phyloP scores from a whole-genome alignment of 2,888 invertebrate species.

The Aspidiotus destructor region DNA sequence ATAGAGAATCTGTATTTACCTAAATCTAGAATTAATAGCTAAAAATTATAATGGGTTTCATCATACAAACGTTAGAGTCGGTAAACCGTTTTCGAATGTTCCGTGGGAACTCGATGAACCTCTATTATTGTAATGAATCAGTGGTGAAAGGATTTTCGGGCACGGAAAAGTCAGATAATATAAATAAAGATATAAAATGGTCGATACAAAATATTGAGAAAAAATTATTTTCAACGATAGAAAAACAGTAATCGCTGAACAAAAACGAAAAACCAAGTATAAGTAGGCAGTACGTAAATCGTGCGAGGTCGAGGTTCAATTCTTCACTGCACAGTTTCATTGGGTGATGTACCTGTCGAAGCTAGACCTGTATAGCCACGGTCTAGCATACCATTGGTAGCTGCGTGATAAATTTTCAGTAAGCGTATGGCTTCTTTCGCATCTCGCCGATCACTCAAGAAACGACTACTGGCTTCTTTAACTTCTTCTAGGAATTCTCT shows the following conservation, averaged over 20 bases:
- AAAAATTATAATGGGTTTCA: too few relatives aligned
- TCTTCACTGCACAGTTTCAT: slow-evolving; percentile 23
- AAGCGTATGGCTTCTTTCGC: slow-evolving; percentile 80
- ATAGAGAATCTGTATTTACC: too few relatives aligned
- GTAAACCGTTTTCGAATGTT: too few relatives aligned
- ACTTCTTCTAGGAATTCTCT: slow-evolving; percentile 65
- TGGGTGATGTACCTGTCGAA: slow-evolving; percentile 16
- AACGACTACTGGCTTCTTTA: slow-evolving; percentile 72
- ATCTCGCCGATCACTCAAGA: slow-evolving; percentile 70
- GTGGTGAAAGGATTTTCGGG: too few relatives aligned
- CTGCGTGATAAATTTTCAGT: slow-evolving; percentile 60
- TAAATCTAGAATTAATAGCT: too few relatives aligned
- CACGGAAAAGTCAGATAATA: background rate
- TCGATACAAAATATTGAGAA: slow-evolving; percentile 13
- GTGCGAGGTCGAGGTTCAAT: background rate
- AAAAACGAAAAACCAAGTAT: slow-evolving; percentile 11
- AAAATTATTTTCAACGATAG: background rate
- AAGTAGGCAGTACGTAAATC: background rate
- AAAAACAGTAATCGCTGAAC: background rate
- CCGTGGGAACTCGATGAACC: too few relatives aligned
- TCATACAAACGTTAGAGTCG: too few relatives aligned
- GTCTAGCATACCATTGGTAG: slow-evolving; percentile 34
- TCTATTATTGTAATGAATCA: too few relatives aligned
- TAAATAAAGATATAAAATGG: slow-evolving; percentile 22
- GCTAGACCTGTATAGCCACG: slow-evolving; percentile 20